Base-by-base conservation (phyloP, 2,888 invertebrate genomes). In the Sesia apiformis region DNA sequence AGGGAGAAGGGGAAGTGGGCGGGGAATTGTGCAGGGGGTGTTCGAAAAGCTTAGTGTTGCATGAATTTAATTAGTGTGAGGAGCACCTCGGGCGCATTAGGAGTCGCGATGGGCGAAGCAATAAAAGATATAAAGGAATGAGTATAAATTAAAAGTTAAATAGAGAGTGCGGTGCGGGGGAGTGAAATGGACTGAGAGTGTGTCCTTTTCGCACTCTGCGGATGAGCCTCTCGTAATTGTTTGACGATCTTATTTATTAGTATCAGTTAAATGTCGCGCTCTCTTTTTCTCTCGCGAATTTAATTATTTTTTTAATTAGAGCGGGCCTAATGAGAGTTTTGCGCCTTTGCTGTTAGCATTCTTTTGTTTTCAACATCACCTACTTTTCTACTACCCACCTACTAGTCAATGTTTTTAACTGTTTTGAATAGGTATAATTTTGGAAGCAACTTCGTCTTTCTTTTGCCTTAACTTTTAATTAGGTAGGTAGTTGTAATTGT, bases 61-160 rank as follows among this genome's bases (percentile, higher is more conserved):
- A 87, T 88, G 88, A 89, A 89, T 89, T 89, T 89, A 89, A 89
- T 89, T 89, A 89, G 88, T 84, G 83, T 67, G 83, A 85, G 84
- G 81, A 85, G 85, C 88, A 87, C 88, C 88, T 88, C 86, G 76
- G 84, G 82, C 88, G 85, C 86, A 89, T 89, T 89, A 89, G 88
- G 86, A 88, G 86, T 78, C 84, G 87, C 88, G 83, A 86, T 85
- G 89, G 88, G 88, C 84, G 86, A 87, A 86, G 88, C 89, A 89
- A 89, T 89, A 89, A 89, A 89, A 89, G 88, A 88, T 89, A 89
- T 89, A 89, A 89, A 89, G 89, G 88, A 88, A 89, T 89, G 88
- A 89, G 88, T 88, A 89, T 89, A 89, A 89, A 89, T 89, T 88
- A 89, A 89, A 88, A 89, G 88, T 89, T 89, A 89, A 89, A 89